Conservation (phyloP, 2,113 vertebrate species). For the Vulpes ferrilata region DNA sequence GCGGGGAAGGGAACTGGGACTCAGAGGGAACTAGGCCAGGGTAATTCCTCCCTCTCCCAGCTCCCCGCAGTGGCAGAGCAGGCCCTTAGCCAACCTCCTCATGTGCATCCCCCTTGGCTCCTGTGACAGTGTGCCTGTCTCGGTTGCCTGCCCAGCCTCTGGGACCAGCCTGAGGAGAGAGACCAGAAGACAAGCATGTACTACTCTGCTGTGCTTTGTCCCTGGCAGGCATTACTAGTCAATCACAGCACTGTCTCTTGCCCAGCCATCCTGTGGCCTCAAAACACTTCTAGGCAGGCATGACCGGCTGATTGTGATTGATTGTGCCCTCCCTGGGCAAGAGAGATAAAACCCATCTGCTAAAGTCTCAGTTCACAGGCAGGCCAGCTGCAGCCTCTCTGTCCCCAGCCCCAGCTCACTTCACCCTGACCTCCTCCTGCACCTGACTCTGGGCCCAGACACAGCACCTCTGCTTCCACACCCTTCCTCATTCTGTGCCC, state of each 20-base stretch:
- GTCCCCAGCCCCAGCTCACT: background rate
- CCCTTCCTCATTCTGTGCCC: background rate
- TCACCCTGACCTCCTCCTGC: background rate
- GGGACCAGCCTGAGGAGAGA: background rate
- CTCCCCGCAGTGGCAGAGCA: background rate
- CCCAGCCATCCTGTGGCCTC: background rate
- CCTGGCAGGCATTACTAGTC: slow-evolving; percentile 31
- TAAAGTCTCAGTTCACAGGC: background rate
- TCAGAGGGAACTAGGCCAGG: background rate
- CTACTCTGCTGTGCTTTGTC: background rate
- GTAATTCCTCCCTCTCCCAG: background rate
- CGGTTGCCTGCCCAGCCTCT: background rate
- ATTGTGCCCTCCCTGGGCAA: too few species aligned
- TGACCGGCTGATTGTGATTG: background rate
- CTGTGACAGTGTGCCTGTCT: background rate
- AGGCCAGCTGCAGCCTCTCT: background rate
- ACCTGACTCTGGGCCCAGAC: background rate
- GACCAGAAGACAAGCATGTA: background rate
- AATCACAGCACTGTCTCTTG: background rate
- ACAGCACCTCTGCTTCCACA: background rate
- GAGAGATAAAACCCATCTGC: background rate
- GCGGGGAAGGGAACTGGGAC: background rate
- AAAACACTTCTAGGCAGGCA: background rate
- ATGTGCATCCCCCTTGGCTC: background rate
- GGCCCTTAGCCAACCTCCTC: background rate